phyloP scores from a whole-genome alignment of 2,113 vertebrate genomes.

The Raja brachyura region DNA sequence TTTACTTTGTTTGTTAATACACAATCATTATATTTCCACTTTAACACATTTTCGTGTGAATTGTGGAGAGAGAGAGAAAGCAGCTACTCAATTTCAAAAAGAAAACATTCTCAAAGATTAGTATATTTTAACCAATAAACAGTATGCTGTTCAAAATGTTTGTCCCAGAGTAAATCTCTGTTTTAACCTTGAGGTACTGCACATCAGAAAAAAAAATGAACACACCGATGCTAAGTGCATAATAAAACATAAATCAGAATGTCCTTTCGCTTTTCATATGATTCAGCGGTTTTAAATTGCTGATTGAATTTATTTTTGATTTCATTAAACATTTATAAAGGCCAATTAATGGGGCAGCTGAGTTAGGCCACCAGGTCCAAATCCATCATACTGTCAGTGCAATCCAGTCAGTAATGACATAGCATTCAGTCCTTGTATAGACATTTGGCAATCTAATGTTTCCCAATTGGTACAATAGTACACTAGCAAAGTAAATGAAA shows the following conservation, averaged over 20 bases:
- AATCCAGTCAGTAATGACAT: constrained; percentile 49
- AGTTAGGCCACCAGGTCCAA: constrained; percentile 51
- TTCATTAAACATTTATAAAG: constrained; percentile 65
- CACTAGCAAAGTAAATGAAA: constrained; percentile 10
- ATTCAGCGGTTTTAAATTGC: constrained; percentile 54
- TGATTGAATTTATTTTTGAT: constrained; percentile 60
- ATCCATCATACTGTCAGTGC: constrained; percentile 54
- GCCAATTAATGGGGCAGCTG: constrained; percentile 58
- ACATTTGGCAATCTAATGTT: neutral
- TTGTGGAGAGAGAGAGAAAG: neutral
- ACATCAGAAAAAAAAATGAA: neutral
- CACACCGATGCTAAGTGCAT: neutral
- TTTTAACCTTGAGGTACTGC: constrained; percentile 27
- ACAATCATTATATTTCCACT: neutral
- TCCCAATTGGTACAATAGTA: constrained; percentile 31
- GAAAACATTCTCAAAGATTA: neutral
- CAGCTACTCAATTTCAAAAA: neutral
- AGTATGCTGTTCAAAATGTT: neutral
- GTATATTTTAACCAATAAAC: neutral
- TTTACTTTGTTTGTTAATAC: neutral
- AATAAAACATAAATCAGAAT: constrained; percentile 55
- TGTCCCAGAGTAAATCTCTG: neutral
- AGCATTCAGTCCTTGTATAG: constrained; percentile 24
- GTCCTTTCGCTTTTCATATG: constrained; percentile 48
- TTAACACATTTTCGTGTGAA: neutral